A percentile compares a stretch with the other conserved stretches of the same genome.
Conservation (phyloP, 2,888 invertebrate genomes). For the Drosophila kambysellisi region DNA sequence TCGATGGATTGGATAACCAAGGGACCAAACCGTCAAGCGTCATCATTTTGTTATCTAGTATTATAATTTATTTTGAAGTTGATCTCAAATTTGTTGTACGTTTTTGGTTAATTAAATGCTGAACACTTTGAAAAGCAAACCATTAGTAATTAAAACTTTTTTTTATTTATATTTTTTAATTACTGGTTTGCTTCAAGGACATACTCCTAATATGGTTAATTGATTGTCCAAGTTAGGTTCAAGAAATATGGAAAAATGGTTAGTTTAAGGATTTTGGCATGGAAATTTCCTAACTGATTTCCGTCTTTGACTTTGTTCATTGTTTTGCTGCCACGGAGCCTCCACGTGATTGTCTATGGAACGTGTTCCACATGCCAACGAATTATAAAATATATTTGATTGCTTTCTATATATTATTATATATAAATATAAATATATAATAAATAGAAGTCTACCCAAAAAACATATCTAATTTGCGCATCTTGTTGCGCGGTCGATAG, state of each 20-base stretch:
- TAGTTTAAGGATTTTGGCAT: not conserved
- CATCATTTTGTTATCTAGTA: not conserved
- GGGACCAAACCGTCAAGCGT: not conserved
- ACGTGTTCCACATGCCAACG: conserved; percentile 47
- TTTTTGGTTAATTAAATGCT: not conserved
- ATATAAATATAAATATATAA: not conserved
- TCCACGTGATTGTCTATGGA: conserved; percentile 37
- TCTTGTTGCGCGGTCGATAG: conserved; percentile 20
- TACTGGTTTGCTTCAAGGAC: not conserved
- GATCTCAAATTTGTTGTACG: not conserved
- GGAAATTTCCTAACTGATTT: not conserved
- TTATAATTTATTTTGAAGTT: not conserved
- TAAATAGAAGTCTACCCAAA: not conserved
- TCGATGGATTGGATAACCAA: not conserved
- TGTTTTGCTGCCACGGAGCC: conserved; percentile 16
- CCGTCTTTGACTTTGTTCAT: conserved; percentile 9
- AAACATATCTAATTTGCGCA: conserved; percentile 6
- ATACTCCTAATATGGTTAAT: not conserved
- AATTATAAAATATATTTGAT: conserved; percentile 17
- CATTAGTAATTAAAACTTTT: not conserved
- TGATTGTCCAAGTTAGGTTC: not conserved
- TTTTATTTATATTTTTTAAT: not conserved
- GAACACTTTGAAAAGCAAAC: not conserved
- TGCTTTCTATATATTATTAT: conserved; percentile 37
- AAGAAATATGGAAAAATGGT: not conserved